Conservation (phyloP, 2,113 vertebrate genomes). For the Opisthocomus hoazin region DNA sequence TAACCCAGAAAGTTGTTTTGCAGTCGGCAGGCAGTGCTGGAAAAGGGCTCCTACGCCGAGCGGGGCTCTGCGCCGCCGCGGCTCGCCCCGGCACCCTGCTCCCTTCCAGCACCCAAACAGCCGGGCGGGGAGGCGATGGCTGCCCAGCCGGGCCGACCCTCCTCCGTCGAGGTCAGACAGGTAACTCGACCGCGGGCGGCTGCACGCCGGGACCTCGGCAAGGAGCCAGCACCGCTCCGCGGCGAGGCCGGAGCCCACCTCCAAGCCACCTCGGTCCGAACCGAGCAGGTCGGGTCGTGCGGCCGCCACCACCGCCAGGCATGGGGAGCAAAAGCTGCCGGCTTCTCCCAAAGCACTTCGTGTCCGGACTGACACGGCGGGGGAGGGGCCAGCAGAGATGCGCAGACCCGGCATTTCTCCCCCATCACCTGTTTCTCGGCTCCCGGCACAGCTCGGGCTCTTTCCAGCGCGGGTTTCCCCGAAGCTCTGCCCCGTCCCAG, state of each 20-base stretch:
- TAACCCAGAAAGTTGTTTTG: conserved; percentile 36
- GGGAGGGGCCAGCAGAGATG: neutral
- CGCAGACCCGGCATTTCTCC: too few species aligned
- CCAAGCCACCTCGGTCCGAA: neutral
- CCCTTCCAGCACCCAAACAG: too few species aligned
- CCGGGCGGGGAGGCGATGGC: accelerated
- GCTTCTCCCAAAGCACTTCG: neutral
- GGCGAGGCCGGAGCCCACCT: neutral
- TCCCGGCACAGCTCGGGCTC: accelerated
- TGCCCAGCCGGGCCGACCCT: neutral
- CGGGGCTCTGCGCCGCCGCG: neutral
- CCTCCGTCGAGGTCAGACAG: neutral
- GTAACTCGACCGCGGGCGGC: accelerated
- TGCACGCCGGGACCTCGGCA: accelerated
- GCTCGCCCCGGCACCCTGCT: neutral
- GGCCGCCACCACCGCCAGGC: neutral
- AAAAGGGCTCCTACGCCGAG: neutral
- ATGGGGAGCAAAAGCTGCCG: accelerated
- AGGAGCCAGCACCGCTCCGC: neutral
- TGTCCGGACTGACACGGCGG: accelerated
- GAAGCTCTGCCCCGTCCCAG: neutral
- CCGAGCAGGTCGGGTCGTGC: accelerated
- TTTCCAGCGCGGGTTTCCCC: neutral
- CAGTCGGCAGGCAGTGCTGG: neutral
- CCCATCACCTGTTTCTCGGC: neutral